Percentiles rank a stretch among this genome's conserved stretches.
These are phyloP conservation scores for Drosophila ananassae DNA, from an alignment of 1,140 invertebrate species.

Conservation along the genomic window DNA sequence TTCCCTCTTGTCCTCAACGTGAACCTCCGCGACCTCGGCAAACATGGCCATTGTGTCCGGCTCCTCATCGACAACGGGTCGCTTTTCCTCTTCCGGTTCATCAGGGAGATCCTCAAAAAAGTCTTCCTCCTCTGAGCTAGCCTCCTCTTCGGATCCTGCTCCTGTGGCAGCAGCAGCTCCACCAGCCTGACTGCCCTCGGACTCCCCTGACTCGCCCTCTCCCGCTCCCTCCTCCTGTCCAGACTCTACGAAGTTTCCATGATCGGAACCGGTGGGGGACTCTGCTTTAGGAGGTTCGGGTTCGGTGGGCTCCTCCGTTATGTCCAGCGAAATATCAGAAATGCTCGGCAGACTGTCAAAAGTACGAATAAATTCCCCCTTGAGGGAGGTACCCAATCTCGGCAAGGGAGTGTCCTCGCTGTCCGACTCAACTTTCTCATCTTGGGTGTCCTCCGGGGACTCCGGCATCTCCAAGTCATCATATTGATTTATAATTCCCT, in stretches of 20 bases:
- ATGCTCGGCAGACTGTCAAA: slow-evolving; percentile 37
- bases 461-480: not conserved
- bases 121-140: not conserved
- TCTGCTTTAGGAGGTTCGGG: not conserved
- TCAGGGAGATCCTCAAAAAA: slow-evolving; percentile 16
- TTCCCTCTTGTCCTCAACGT: not conserved
- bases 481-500: not conserved
- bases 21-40: not conserved
- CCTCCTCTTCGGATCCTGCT: slow-evolving; percentile 13
- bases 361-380: slow-evolving; percentile 14
- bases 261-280: not conserved
- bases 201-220: slow-evolving; percentile 6
- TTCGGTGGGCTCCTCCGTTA: not conserved
- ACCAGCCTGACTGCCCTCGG: not conserved
- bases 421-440: not conserved
- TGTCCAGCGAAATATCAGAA: slow-evolving; percentile 23
- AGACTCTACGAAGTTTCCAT: not conserved
- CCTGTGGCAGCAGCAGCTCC: not conserved
- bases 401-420: slow-evolving; percentile 13
- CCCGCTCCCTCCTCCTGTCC: not conserved
- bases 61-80: slow-evolving; percentile 7
- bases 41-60: slow-evolving; percentile 41
- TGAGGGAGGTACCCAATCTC: not conserved
- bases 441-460: not conserved
- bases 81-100: not conserved